phyloP scores from a whole-genome alignment of 2,113 vertebrate genomes.

The Sturnus vulgaris region DNA sequence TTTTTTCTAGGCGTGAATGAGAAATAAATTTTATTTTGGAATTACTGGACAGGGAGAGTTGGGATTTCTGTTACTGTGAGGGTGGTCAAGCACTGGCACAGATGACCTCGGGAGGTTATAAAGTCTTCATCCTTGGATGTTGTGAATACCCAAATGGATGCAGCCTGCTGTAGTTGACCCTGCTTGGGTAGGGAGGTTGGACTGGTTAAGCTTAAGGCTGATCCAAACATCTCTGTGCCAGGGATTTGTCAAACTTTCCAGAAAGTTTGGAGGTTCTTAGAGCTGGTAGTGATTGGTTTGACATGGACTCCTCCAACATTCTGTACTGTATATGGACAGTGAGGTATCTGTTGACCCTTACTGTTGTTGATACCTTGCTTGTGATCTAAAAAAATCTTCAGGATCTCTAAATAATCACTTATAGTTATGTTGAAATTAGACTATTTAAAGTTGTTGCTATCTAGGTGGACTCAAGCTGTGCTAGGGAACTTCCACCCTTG shows the following conservation, averaged over 20 bases:
- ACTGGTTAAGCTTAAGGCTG: not conserved
- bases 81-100: not conserved
- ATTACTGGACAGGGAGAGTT: not conserved
- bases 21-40: not conserved
- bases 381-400: not conserved
- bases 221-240: not conserved
- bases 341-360: not conserved
- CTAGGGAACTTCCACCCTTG: not conserved
- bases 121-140: not conserved
- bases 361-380: not conserved
- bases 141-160: accelerated
- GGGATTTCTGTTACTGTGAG: not conserved
- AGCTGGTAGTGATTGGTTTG: not conserved
- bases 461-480: not conserved
- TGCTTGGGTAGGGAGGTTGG: accelerated
- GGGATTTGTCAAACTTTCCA: not conserved
- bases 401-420: not conserved
- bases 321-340: accelerated
- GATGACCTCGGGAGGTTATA: not conserved
- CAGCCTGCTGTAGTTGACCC: not conserved
- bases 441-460: not conserved
- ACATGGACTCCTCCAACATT: not conserved
- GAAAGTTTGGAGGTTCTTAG: not conserved
- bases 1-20: not conserved
- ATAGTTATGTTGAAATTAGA: not conserved